Conservation (phyloP, 2,113 vertebrate genomes). For the Rattus norvegicus region DNA sequence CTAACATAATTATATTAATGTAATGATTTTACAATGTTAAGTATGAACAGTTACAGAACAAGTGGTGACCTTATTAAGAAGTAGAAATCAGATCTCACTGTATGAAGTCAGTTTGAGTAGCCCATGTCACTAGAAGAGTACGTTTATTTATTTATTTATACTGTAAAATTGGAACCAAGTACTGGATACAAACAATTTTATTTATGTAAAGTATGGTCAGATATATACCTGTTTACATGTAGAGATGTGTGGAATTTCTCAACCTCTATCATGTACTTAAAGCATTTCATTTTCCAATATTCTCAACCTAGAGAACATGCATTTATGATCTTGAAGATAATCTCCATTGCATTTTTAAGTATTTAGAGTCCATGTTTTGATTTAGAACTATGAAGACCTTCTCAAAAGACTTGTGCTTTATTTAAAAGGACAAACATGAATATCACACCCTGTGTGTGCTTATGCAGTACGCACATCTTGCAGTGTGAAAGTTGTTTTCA, state of each 20-base stretch:
- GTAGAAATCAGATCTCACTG: background rate
- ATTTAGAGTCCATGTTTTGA: slow-evolving; percentile 11
- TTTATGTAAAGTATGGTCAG: background rate
- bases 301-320: slow-evolving; percentile 35
- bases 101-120: slow-evolving; percentile 54
- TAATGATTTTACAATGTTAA: background rate
- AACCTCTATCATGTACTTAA: background rate
- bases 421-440: slow-evolving; percentile 34
- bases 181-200: slow-evolving; percentile 40
- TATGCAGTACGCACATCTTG: background rate
- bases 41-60: background rate
- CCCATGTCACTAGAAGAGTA: slow-evolving; percentile 57
- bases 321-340: slow-evolving; percentile 38
- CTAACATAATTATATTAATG: slow-evolving; percentile 20
- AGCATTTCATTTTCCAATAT: background rate
- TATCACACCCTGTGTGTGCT: background rate
- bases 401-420: slow-evolving; percentile 37
- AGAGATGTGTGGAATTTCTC: slow-evolving; percentile 43
- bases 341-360: background rate
- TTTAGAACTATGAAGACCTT: slow-evolving; percentile 60
- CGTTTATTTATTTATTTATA: slow-evolving; percentile 22
- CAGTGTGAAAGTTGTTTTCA: slow-evolving; percentile 12
- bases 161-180: slow-evolving; percentile 38
- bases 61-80: background rate
- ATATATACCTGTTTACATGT: background rate